Percentiles rank a stretch among this genome's conserved stretches.
Evolutionary conservation across 2,113 vertebrate species (phyloP).

Genomic region (Natator depressus): DNA sequence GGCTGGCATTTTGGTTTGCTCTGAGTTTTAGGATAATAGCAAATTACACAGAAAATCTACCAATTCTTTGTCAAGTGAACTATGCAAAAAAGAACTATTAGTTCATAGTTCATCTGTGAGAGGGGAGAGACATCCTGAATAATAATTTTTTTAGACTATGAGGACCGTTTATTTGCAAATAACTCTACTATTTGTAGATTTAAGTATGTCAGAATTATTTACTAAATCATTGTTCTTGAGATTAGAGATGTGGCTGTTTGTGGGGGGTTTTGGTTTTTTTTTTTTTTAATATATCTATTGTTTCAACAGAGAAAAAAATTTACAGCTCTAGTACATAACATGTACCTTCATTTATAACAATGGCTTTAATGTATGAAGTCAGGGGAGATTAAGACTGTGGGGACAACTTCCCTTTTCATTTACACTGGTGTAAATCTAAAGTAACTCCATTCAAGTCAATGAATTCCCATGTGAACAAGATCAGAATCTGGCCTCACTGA

Average conservation of each 20-base stretch:
- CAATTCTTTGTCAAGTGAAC: slow-evolving; percentile 79
- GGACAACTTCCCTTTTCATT: not conserved
- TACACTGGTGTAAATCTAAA: not conserved
- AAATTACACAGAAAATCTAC: slow-evolving; percentile 84
- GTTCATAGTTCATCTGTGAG: slow-evolving; percentile 76
- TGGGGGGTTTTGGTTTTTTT: not conserved
- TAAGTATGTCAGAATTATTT: slow-evolving; percentile 31
- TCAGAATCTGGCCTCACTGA: not conserved
- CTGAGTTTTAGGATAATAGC: slow-evolving; percentile 83
- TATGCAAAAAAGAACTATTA: slow-evolving; percentile 75
- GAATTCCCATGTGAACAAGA: not conserved
- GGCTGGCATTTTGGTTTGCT: slow-evolving; percentile 82
- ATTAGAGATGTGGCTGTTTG: not conserved
- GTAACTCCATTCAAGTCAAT: not conserved
- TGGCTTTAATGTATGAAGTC: not conserved
- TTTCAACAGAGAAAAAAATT: not conserved
- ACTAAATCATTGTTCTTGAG: not conserved
- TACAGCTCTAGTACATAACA: not conserved
- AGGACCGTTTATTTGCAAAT: slow-evolving; percentile 74
- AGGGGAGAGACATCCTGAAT: slow-evolving; percentile 67
- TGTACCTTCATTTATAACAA: not conserved
- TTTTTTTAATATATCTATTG: not conserved
- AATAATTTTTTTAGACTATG: slow-evolving; percentile 61
- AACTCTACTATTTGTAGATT: slow-evolving; percentile 51
- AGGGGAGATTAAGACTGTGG: not conserved